Conservation (phyloP, 2,797 vertebrate genomes). For the Valencia hispanica region DNA sequence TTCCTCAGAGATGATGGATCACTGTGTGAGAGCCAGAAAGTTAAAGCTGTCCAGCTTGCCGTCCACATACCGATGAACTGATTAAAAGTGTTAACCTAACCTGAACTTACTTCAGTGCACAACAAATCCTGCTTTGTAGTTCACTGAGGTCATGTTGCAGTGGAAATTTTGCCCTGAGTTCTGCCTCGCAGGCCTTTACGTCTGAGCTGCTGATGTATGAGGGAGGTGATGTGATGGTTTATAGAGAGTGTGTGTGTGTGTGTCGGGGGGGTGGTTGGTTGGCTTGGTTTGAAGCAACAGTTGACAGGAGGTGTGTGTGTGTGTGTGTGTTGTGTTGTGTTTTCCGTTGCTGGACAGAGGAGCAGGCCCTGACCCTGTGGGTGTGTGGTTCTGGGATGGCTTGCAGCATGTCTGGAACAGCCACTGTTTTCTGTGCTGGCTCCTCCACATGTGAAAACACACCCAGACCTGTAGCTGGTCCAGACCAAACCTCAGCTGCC, state of each 20-base stretch:
- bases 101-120: not conserved
- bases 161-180: slow-evolving; percentile 25
- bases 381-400: slow-evolving; percentile 38
- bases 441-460: slow-evolving; percentile 44
- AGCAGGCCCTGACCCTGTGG: slow-evolving; percentile 13
- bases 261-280: slow-evolving; percentile 33
- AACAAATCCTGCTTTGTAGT: slow-evolving; percentile 9
- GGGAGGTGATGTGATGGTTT: slow-evolving; percentile 24
- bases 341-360: slow-evolving; percentile 34
- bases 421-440: slow-evolving; percentile 53
- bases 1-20: not conserved
- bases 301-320: slow-evolving; percentile 22
- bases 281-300: slow-evolving; percentile 33
- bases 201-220: slow-evolving; percentile 17
- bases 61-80: not conserved
- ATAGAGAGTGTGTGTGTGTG: slow-evolving; percentile 30
- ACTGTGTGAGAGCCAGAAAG: not conserved
- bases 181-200: slow-evolving; percentile 12
- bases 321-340: not conserved
- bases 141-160: slow-evolving; percentile 3
- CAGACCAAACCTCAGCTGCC: slow-evolving; percentile 54
- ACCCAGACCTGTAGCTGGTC: slow-evolving; percentile 30
- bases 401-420: slow-evolving; percentile 34
- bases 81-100: slow-evolving; percentile 4
- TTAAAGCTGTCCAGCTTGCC: not conserved